Evolutionary conservation across 2,113 vertebrate genomes (phyloP).

Genomic region (Calonectris borealis): DNA sequence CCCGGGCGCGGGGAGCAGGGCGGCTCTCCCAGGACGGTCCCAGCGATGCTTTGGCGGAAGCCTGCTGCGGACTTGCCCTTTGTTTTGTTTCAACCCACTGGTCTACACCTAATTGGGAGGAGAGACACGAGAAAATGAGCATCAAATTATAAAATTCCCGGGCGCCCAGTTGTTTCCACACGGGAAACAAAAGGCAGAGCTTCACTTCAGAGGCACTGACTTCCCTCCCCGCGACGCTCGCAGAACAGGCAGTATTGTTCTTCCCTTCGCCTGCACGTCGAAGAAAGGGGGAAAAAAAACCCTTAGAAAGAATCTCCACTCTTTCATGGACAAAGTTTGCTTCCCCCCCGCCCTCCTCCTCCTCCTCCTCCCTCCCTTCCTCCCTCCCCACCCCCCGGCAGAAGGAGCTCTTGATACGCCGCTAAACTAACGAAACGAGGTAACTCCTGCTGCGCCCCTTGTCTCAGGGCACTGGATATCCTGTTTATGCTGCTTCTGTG

Average conservation of each 20-base stretch:
- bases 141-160: constrained; percentile 22
- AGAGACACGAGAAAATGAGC: constrained; percentile 31
- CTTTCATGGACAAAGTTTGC: too few relatives aligned
- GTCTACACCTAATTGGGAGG: constrained; percentile 35
- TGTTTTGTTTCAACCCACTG: constrained; percentile 33
- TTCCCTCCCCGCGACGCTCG: background rate
- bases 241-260: background rate
- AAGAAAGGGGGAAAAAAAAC: background rate
- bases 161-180: constrained; percentile 14
- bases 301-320: background rate
- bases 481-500: constrained; percentile 27
- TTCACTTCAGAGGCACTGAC: background rate
- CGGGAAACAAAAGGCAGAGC: constrained; percentile 8
- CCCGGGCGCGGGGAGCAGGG: background rate
- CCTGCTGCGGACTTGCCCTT: background rate
- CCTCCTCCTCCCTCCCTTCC: too few relatives aligned
- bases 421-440: constrained; percentile 38
- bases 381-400: background rate
- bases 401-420: constrained; percentile 26
- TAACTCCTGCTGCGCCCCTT: constrained; percentile 39
- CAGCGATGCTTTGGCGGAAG: background rate
- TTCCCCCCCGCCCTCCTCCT: too few relatives aligned
- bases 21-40: background rate
- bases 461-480: constrained; percentile 25
- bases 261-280: background rate